These are phyloP conservation scores for Nomada flava DNA, from an alignment of 2,888 invertebrate genomes.

Conservation along the genomic window DNA sequence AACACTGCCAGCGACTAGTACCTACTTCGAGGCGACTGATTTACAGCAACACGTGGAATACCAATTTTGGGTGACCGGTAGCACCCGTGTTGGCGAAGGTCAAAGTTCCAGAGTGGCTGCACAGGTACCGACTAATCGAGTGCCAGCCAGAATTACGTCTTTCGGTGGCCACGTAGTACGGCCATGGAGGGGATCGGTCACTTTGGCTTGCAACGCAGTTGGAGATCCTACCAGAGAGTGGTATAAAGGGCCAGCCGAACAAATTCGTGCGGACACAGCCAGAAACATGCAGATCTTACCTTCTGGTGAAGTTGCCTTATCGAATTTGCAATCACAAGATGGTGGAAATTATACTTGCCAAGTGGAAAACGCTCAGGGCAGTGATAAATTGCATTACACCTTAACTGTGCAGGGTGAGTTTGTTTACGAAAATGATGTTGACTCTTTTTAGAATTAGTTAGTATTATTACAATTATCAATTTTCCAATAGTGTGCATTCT, in stretches of 20 bases:
- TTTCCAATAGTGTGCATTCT: no score
- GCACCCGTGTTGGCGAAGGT: slow-evolving; percentile 91
- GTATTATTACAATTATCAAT: no score
- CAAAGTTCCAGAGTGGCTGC: slow-evolving; percentile 89
- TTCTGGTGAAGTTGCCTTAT: slow-evolving; percentile 88
- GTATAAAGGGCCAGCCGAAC: slow-evolving; percentile 86
- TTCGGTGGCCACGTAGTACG: slow-evolving; percentile 89
- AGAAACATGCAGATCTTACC: slow-evolving; percentile 88
- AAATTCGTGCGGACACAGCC: slow-evolving; percentile 86
- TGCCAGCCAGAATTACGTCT: slow-evolving; percentile 89
- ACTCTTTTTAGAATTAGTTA: no score
- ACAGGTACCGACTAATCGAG: slow-evolving; percentile 88
- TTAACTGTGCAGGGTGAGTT: slow-evolving; percentile 87
- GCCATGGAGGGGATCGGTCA: slow-evolving; percentile 89
- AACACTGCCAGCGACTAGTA: slow-evolving; percentile 87
- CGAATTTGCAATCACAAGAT: slow-evolving; percentile 88
- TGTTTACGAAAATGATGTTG: neutral
- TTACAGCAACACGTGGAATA: slow-evolving; percentile 90
- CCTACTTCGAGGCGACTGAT: slow-evolving; percentile 88
- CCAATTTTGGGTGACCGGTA: slow-evolving; percentile 92
- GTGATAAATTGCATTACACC: slow-evolving; percentile 88
- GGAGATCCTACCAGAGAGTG: slow-evolving; percentile 88
- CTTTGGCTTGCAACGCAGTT: slow-evolving; percentile 88
- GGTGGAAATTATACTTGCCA: slow-evolving; percentile 91
- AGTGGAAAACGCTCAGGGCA: slow-evolving; percentile 89